A percentile compares a stretch with the other conserved stretches of the same genome.
phyloP scores from a whole-genome alignment of 2,797 vertebrate species.

The Labeo calbasu region DNA sequence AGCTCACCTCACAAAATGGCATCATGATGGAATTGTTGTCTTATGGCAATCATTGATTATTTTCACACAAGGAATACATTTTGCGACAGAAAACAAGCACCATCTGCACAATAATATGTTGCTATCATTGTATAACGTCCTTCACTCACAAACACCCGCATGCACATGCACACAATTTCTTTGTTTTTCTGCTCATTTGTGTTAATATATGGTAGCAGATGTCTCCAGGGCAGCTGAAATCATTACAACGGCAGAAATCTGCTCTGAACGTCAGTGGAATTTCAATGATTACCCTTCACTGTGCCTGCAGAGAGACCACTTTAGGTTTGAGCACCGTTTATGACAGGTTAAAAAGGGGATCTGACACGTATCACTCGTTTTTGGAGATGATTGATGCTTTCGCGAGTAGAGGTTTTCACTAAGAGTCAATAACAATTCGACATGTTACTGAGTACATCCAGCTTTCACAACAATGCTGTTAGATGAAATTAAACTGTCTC shows the following conservation, averaged over 20 bases:
- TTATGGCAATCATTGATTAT: slow-evolving; percentile 9
- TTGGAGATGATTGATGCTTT: neutral
- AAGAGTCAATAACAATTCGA: slow-evolving; percentile 5
- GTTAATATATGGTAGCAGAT: slow-evolving; percentile 41
- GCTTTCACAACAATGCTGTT: neutral
- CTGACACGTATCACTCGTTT: slow-evolving; percentile 5
- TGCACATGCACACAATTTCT: slow-evolving; percentile 69
- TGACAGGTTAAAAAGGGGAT: slow-evolving; percentile 35
- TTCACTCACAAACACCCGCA: slow-evolving; percentile 65
- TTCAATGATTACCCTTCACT: slow-evolving; percentile 38
- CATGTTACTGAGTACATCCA: neutral
- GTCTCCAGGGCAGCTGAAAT: slow-evolving; percentile 43
- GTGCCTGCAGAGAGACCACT: slow-evolving; percentile 32
- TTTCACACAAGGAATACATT: slow-evolving; percentile 9
- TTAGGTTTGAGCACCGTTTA: slow-evolving; percentile 3
- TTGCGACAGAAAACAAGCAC: slow-evolving; percentile 45
- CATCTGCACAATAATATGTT: slow-evolving; percentile 70
- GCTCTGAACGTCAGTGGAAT: slow-evolving; percentile 33
- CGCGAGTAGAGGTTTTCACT: neutral
- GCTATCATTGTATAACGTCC: slow-evolving; percentile 68
- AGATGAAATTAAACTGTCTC: neutral
- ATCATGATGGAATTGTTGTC: slow-evolving; percentile 21
- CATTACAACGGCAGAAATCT: slow-evolving; percentile 44
- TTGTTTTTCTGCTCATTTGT: slow-evolving; percentile 15
- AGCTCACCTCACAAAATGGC: slow-evolving; percentile 4